Evolutionary conservation across 1,140 invertebrate species (phyloP).

Genomic region (Aphis gossypii): DNA sequence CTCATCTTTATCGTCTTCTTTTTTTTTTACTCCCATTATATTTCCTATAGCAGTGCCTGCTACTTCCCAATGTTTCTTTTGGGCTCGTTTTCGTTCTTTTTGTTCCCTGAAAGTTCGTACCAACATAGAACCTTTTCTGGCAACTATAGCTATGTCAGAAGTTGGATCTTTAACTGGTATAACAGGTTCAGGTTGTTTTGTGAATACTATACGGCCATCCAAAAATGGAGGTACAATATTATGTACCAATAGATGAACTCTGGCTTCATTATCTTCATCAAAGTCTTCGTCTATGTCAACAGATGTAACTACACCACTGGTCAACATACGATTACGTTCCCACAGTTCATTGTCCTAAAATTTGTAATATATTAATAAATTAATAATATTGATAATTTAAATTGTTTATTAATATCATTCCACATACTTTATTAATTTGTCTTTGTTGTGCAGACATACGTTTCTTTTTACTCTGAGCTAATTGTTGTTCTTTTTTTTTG

Average conservation of each 20-base stretch:
- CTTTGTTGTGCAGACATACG: constrained; percentile 92
- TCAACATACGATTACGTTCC: constrained; percentile 98
- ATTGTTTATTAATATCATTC: neutral
- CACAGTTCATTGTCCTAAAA: constrained; percentile 92
- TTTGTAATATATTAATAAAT: constrained; percentile 56
- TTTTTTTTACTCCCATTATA: constrained; percentile 92
- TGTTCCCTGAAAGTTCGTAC: constrained; percentile 93
- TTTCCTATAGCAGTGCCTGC: constrained; percentile 96
- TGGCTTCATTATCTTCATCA: constrained; percentile 89
- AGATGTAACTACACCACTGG: constrained; percentile 91
- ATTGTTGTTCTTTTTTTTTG: constrained; percentile 87
- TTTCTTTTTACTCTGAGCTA: constrained; percentile 89
- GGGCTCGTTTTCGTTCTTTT: constrained; percentile 93
- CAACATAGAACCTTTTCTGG: constrained; percentile 92
- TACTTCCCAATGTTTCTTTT: constrained; percentile 99
- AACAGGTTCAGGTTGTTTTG: constrained; percentile 97
- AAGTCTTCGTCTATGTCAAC: constrained; percentile 91
- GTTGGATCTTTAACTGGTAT: constrained; percentile 94
- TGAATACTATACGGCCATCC: constrained; percentile 98
- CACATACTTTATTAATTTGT: constrained; percentile 83
- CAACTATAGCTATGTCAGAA: constrained; percentile 95
- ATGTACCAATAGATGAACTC: constrained; percentile 96
- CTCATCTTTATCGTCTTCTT: constrained; percentile 70
- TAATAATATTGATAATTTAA: neutral
- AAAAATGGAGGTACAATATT: constrained; percentile 99